phyloP scores from a whole-genome alignment of 2,797 vertebrate genomes.

The Myotis daubentonii region DNA sequence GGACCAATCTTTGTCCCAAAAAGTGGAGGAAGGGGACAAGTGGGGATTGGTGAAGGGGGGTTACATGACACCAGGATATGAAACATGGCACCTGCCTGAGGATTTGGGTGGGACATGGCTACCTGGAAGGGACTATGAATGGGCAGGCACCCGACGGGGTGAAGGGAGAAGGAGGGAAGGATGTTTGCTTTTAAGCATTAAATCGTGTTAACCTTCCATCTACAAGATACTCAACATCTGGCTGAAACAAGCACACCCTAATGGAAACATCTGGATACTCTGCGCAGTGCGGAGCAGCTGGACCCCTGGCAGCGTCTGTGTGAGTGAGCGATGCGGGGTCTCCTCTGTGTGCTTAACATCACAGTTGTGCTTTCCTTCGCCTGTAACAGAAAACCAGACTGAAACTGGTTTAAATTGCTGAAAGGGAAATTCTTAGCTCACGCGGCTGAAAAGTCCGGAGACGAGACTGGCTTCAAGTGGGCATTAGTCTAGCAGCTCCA shows the following conservation, averaged over 20 bases:
- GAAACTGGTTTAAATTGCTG: slow-evolving; percentile 22
- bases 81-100: not conserved
- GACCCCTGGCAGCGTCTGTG: slow-evolving; percentile 63
- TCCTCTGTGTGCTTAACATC: slow-evolving; percentile 61
- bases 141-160: not conserved
- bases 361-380: slow-evolving; percentile 62
- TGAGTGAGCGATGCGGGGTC: slow-evolving; percentile 64
- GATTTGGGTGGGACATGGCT: no score
- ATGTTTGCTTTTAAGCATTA: slow-evolving; percentile 44
- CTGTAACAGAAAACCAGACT: slow-evolving; percentile 66
- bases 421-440: slow-evolving; percentile 49
- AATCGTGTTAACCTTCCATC: slow-evolving; percentile 54
- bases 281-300: slow-evolving; percentile 60
- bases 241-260: slow-evolving; percentile 41
- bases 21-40: not conserved
- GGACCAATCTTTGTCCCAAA: not conserved
- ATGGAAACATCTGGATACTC: slow-evolving; percentile 76
- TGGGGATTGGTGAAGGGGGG: no score
- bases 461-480: not conserved
- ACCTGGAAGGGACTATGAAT: not conserved
- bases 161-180: not conserved
- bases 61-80: not conserved
- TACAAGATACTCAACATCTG: slow-evolving; percentile 72
- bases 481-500: not conserved
- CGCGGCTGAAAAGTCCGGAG: not conserved